A percentile compares a stretch with the other conserved stretches of the same genome.
Conservation (phyloP, 2,113 vertebrate species). For the Sylvilagus bachmani region DNA sequence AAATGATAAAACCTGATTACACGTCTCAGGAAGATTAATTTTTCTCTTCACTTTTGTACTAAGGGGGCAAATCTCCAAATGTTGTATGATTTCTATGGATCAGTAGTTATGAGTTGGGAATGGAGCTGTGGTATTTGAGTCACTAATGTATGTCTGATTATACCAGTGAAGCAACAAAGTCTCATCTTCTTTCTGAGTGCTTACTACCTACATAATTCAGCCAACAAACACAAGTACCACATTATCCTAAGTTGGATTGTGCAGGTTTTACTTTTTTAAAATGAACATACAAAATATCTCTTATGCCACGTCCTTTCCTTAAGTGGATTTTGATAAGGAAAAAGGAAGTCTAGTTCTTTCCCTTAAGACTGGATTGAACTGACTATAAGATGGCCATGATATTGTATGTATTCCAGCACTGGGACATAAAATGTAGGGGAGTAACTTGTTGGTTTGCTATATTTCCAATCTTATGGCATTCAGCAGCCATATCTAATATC, state of each 20-base stretch:
- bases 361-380: background rate
- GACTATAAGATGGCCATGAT: fast-evolving
- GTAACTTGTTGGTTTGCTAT: background rate
- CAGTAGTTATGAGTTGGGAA: background rate
- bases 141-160: background rate
- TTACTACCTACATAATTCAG: background rate
- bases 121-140: background rate
- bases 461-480: background rate
- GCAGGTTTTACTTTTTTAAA: background rate
- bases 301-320: background rate
- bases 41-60: constrained; percentile 4
- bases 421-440: background rate
- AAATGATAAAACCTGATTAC: background rate
- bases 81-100: background rate
- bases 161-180: background rate
- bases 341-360: background rate
- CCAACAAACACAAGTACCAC: background rate
- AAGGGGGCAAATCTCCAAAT: background rate
- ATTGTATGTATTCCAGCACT: background rate
- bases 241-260: background rate
- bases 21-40: constrained; percentile 25
- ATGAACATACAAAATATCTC: background rate
- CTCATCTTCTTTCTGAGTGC: background rate
- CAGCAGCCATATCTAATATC: background rate
- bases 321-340: background rate